These are phyloP conservation scores for Calephelis virginiensis DNA, from an alignment of 1,140 invertebrate genomes.

Conservation along the genomic window DNA sequence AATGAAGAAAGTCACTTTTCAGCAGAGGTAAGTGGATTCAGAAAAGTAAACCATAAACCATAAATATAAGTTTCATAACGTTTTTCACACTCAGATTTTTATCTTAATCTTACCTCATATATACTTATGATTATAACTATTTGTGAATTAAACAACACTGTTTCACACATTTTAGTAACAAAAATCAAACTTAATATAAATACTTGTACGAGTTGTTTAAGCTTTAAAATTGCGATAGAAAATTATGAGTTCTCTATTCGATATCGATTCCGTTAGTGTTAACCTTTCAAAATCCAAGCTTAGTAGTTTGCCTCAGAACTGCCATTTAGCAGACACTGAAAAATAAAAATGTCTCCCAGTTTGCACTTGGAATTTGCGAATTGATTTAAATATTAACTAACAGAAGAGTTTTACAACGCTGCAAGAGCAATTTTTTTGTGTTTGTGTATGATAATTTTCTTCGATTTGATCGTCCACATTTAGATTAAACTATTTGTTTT, in stretches of 20 bases:
- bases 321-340: slow-evolving; percentile 52
- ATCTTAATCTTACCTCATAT: too few species aligned
- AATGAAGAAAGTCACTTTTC: too few species aligned
- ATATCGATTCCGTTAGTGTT: background rate
- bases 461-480: background rate
- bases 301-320: slow-evolving; percentile 43
- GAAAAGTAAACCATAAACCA: too few species aligned
- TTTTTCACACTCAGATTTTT: too few species aligned
- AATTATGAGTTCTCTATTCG: background rate
- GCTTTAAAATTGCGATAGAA: too few species aligned
- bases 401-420: background rate
- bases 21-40: too few species aligned
- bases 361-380: slow-evolving; percentile 13
- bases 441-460: slow-evolving; percentile 7
- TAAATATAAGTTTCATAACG: too few species aligned
- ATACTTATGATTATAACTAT: too few species aligned
- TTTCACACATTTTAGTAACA: too few species aligned
- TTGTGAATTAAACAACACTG: too few species aligned
- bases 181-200: too few species aligned
- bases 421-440: slow-evolving; percentile 1
- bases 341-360: slow-evolving; percentile 38
- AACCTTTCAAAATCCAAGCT: slow-evolving; percentile 4
- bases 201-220: too few species aligned
- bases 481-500: background rate
- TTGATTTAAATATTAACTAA: slow-evolving; percentile 18